Percentiles rank a stretch among this genome's conserved stretches.
These are phyloP conservation scores for Gandaritis pyraliata DNA, from an alignment of 2,888 invertebrate species.

Conservation along the genomic window DNA sequence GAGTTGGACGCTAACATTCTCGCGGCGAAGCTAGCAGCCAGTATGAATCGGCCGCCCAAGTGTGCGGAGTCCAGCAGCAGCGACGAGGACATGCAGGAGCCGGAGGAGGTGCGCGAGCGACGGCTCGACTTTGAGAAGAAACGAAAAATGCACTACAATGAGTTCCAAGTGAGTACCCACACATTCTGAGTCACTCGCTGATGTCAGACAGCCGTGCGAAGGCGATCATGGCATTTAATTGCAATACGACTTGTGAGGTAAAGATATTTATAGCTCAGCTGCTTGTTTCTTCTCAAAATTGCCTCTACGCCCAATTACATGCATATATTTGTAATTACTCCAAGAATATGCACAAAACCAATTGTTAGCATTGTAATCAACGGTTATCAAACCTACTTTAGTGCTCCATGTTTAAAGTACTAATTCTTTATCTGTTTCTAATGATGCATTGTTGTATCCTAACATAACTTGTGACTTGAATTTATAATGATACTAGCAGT, in stretches of 20 bases:
- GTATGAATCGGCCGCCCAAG: constrained; percentile 80
- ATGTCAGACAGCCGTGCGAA: constrained; percentile 40
- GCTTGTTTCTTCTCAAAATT: neutral
- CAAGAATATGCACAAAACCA: no score
- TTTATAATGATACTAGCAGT: constrained; percentile 27
- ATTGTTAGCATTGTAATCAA: neutral
- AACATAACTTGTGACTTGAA: constrained; percentile 16
- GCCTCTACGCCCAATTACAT: no score
- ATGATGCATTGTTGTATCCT: constrained; percentile 23
- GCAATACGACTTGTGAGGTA: constrained; percentile 11
- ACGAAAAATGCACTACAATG: constrained; percentile 98
- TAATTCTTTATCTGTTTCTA: neutral
- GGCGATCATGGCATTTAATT: constrained; percentile 13
- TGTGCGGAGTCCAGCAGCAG: constrained; percentile 79
- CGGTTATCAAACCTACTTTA: neutral
- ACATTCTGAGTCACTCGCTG: constrained; percentile 9
- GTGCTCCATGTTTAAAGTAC: neutral
- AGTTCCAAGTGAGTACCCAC: constrained; percentile 85
- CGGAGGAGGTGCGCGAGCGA: constrained; percentile 86
- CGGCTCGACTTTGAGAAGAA: constrained; percentile 95
- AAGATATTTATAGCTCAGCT: constrained; percentile 14
- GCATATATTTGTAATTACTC: no score
- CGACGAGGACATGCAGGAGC: constrained; percentile 85
- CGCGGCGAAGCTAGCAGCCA: constrained; percentile 88
- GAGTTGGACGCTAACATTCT: constrained; percentile 88